Base-by-base conservation (phyloP, 2,888 invertebrate species). In the Syrphus vitripennis region DNA sequence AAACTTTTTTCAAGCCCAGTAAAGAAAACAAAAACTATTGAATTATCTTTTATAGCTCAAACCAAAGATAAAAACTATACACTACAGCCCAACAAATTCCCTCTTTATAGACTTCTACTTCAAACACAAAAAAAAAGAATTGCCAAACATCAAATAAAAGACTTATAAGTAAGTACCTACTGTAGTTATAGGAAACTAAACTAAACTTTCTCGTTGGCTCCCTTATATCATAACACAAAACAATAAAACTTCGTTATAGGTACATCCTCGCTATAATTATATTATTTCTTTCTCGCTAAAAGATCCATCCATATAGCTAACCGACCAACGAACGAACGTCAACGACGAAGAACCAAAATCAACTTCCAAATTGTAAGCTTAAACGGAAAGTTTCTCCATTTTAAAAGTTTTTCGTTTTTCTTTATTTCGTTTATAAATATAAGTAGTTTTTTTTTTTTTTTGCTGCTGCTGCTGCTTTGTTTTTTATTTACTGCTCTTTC, bases 241-340 rank as follows among this genome's bases (percentile, higher is more conserved):
- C 76, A 84, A 84, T 84, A 84, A 77, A 84, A 84, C 71, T 80
- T 79, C 45, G 14, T 61, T 77, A 61, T 40, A 45, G 29, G 45
- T 40, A 72, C 61, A 72, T 59, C 71, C 71, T 61, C 57, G 53
- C 59, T 57, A 34, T 61, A 83, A 79, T 79, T 83, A 42, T 84
- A 80, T 80, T 83, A 75, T 71, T 71, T 34, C 50, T 21, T 31
- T 72, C 59, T 14, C 10, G 5, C 9, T 14, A 5, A 31, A 63
- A 80, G 67, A 76, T 80, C 59, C 80, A 76, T 75, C 40, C 21
- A 2, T 24, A 24, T 12, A 24, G 14, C 50, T 0, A 7, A 14
- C 9, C 4, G 29, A 6, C 3, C 29, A 3, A 1, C 34, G 9
- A 3, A 10, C 34, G 12, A 5, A 29, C 6, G 6, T 3, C 4